phyloP scores from a whole-genome alignment of 2,888 invertebrate species.

The Rotaria magnacalcarata region DNA sequence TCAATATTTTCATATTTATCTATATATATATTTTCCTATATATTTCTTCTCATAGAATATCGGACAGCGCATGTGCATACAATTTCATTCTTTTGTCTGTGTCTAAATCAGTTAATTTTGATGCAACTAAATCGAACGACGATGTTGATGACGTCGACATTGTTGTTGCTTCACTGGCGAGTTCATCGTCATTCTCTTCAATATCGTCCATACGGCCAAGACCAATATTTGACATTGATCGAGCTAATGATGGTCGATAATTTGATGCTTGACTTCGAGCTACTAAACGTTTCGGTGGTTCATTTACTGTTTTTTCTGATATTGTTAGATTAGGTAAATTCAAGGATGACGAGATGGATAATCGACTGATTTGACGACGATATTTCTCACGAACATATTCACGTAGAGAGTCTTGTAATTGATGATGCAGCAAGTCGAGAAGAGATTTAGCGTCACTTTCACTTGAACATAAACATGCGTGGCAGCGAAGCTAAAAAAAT shows the following conservation, averaged over 20 bases:
- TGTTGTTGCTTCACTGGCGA: not conserved
- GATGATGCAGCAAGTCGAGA: conserved; percentile 34
- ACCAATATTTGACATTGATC: conserved; percentile 25
- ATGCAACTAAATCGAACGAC: not conserved
- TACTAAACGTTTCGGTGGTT: conserved; percentile 8
- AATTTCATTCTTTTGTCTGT: not conserved
- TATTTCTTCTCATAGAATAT: conserved; percentile 12
- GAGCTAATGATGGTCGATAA: conserved; percentile 18
- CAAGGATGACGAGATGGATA: not conserved
- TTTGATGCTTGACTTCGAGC: conserved; percentile 23
- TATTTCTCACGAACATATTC: conserved; percentile 44
- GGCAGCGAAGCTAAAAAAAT: conserved; percentile 34
- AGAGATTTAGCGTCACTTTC: conserved; percentile 36
- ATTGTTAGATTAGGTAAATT: not conserved
- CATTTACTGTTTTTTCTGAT: not conserved
- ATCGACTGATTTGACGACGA: conserved; percentile 41
- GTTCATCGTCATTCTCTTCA: conserved; percentile 4
- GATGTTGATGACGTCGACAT: conserved; percentile 15
- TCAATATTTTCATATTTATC: not conserved
- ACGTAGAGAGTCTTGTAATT: conserved; percentile 40
- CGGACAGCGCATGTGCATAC: not conserved
- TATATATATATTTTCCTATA: not conserved
- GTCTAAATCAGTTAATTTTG: not conserved
- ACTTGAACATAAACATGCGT: conserved; percentile 41
- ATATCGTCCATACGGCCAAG: conserved; percentile 25